These are phyloP conservation scores for Myotis pilosus DNA, from an alignment of 2,797 vertebrate species.

Conservation along the genomic window DNA sequence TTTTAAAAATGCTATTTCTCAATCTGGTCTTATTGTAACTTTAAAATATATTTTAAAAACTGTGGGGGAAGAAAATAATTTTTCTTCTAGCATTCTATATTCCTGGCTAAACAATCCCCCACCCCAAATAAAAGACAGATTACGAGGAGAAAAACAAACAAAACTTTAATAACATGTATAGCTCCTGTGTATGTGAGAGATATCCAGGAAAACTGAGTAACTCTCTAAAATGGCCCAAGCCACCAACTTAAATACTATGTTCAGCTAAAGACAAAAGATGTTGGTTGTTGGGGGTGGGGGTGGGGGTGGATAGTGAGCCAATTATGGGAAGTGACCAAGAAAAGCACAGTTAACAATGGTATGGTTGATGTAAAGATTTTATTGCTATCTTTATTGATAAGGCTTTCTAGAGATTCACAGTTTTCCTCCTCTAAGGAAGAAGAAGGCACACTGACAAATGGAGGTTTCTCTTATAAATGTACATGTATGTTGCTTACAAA, in stretches of 20 bases:
- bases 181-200: neutral
- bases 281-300: neutral
- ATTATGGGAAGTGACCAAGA: neutral
- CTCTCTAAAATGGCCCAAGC: neutral
- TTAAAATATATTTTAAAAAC: constrained; percentile 19
- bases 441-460: neutral
- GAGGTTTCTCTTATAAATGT: neutral
- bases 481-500: neutral
- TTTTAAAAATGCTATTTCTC: neutral
- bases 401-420: neutral
- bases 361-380: neutral
- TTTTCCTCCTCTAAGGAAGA: neutral
- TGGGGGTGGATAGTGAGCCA: neutral
- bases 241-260: neutral
- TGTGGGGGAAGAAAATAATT: neutral
- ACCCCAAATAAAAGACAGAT: neutral
- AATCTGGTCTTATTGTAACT: constrained; percentile 24
- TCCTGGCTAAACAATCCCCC: neutral
- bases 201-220: neutral
- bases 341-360: neutral
- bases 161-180: neutral
- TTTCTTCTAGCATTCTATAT: neutral
- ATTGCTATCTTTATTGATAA: neutral
- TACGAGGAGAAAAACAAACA: neutral
- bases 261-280: neutral